Evolutionary conservation across 2,113 vertebrate species (phyloP).

Genomic region (Urocolius indicus): DNA sequence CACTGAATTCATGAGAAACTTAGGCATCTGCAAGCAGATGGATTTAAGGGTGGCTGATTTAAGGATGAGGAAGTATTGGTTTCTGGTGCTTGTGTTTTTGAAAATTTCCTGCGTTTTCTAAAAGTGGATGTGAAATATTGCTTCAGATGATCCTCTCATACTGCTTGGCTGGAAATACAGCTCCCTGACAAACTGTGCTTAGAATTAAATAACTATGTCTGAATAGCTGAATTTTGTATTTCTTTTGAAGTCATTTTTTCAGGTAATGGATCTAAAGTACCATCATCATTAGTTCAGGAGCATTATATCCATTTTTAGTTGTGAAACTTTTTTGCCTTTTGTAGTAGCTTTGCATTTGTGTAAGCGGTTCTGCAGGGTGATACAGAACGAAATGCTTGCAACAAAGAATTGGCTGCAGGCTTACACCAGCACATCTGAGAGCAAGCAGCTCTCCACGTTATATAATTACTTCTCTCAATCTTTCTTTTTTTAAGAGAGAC

Average conservation of each 20-base stretch:
- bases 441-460: neutral
- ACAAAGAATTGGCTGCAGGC: neutral
- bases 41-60: neutral
- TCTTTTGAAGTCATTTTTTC: neutral
- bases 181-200: neutral
- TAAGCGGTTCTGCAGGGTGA: neutral
- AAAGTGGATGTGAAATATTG: neutral
- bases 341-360: neutral
- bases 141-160: neutral
- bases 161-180: neutral
- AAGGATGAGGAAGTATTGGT: neutral
- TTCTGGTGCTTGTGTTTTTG: neutral
- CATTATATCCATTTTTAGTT: neutral
- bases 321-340: constrained; percentile 2
- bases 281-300: neutral
- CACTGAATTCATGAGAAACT: neutral
- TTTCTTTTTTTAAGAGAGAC: neutral
- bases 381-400: neutral
- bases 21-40: neutral
- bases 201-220: neutral
- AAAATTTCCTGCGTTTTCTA: neutral
- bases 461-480: neutral
- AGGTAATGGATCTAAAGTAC: constrained; percentile 37
- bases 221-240: neutral
- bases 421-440: neutral